Percentiles rank a stretch among this genome's conserved stretches.
These are phyloP conservation scores for Hirtodrosophila trivittata DNA, from an alignment of 2,888 invertebrate genomes.

Conservation along the genomic window DNA sequence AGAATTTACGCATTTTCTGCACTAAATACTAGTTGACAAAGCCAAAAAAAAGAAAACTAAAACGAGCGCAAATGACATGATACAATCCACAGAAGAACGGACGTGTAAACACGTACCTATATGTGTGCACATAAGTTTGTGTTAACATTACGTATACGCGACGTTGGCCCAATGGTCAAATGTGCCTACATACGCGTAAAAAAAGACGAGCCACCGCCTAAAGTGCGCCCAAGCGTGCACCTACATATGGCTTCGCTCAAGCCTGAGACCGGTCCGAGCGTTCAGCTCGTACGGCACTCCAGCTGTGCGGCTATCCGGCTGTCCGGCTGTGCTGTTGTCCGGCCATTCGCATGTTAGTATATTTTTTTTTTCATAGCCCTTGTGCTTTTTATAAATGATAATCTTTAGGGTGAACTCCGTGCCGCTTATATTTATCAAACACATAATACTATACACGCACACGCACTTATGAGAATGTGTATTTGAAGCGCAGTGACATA, in stretches of 20 bases:
- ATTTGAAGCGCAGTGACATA: constrained; percentile 41
- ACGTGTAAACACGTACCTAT: constrained; percentile 1
- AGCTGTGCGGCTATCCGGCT: not conserved
- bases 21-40: constrained; percentile 71
- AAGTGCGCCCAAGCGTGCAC: constrained; percentile 50
- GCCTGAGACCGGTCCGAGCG: constrained; percentile 15
- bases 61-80: constrained; percentile 33
- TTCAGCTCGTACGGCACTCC: not conserved
- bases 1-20: constrained; percentile 72
- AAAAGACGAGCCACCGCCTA: constrained; percentile 35
- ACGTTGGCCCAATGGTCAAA: constrained; percentile 46
- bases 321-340: not conserved
- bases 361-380: constrained; percentile 22
- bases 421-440: constrained; percentile 64
- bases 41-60: constrained; percentile 23
- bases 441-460: constrained; percentile 1
- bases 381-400: constrained; percentile 66
- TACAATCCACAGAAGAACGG: constrained; percentile 14
- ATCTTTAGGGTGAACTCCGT: constrained; percentile 54
- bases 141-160: constrained; percentile 43
- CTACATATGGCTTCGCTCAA: constrained; percentile 55
- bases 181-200: constrained; percentile 64
- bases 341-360: not conserved
- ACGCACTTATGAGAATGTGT: not conserved
- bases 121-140: constrained; percentile 1